Percentiles rank a stretch among this genome's conserved stretches.
These are phyloP conservation scores for Lycophotia porphyrea DNA, from an alignment of 2,888 invertebrate species.

Conservation along the genomic window DNA sequence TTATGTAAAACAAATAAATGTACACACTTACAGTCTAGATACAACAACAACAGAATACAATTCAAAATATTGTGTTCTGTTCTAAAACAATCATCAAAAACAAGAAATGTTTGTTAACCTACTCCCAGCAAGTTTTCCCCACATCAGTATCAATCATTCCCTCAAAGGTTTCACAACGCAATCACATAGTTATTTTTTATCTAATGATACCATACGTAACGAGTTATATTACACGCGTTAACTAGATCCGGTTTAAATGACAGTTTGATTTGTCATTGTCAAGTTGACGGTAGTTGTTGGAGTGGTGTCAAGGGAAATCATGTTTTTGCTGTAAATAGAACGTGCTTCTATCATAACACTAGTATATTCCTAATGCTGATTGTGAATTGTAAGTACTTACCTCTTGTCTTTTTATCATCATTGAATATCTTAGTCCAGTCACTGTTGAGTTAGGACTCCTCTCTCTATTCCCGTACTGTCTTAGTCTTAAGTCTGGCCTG, in stretches of 20 bases:
- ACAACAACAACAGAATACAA: too few species aligned
- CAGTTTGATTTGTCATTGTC: constrained; percentile 65
- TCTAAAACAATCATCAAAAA: constrained; percentile 2
- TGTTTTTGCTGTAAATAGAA: constrained; percentile 57
- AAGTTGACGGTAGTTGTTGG: constrained; percentile 44
- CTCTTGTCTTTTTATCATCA: constrained; percentile 1
- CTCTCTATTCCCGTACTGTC: background rate
- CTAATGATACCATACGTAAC: constrained; percentile 46
- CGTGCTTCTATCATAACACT: constrained; percentile 37
- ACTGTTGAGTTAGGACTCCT: background rate
- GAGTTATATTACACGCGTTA: constrained; percentile 41
- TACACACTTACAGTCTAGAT: background rate
- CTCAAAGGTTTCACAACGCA: constrained; percentile 49
- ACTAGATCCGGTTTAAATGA: constrained; percentile 67
- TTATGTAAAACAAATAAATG: background rate
- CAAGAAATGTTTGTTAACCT: background rate
- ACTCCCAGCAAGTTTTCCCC: constrained; percentile 20
- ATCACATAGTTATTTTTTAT: constrained; percentile 46
- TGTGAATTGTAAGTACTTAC: background rate
- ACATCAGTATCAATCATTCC: constrained; percentile 45
- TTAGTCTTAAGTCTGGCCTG: background rate
- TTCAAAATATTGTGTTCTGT: background rate
- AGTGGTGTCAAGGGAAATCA: constrained; percentile 60
- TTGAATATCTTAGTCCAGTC: background rate
- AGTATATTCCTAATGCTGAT: background rate